These are phyloP conservation scores for Pipistrellus kuhlii DNA, from an alignment of 2,797 vertebrate species.

Conservation along the genomic window DNA sequence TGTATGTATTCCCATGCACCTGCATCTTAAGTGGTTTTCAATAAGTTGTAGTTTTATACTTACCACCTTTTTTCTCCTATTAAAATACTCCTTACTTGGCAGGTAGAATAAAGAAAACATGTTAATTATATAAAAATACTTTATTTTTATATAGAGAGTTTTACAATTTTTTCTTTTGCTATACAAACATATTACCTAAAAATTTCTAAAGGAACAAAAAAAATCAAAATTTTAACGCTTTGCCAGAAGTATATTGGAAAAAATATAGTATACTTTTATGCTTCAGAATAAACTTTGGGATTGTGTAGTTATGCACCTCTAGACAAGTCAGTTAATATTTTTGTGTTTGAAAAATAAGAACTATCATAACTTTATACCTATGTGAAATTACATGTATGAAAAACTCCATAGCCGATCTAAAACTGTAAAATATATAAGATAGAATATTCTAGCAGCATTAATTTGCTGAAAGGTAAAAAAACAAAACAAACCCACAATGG, in stretches of 20 bases:
- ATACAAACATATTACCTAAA: not conserved
- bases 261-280: not conserved
- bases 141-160: not conserved
- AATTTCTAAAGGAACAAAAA: not conserved
- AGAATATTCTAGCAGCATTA: not conserved
- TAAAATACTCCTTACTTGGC: not conserved
- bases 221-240: not conserved
- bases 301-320: not conserved
- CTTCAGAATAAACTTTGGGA: not conserved
- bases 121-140: not conserved
- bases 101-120: not conserved
- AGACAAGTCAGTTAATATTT: conserved; percentile 35
- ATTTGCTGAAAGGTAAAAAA: not conserved
- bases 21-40: not conserved
- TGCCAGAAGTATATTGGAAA: not conserved
- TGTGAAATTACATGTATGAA: conserved; percentile 26
- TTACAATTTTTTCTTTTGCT: not conserved
- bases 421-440: not conserved
- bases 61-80: not conserved
- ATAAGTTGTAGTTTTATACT: not conserved
- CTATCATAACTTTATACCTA: not conserved
- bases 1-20: not conserved
- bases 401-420: not conserved
- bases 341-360: not conserved
- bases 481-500: no score